A percentile compares a stretch with the other conserved stretches of the same genome.
These are phyloP conservation scores for Lordiphosa stackelbergi DNA, from an alignment of 1,140 invertebrate species.

Conservation along the genomic window DNA sequence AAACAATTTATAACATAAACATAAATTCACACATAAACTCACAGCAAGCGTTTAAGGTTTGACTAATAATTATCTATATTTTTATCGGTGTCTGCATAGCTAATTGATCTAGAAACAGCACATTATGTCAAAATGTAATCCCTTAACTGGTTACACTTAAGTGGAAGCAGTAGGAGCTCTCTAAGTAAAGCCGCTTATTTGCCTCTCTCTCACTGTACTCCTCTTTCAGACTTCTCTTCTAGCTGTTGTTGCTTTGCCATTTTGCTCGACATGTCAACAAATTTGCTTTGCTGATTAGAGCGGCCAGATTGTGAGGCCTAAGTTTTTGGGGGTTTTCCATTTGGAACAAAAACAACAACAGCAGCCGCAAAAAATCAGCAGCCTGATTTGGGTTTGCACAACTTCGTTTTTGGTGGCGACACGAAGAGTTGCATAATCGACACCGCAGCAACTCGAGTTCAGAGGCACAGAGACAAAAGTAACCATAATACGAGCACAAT, in stretches of 20 bases:
- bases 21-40: no score
- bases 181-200: slow-evolving; percentile 18
- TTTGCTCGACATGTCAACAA: slow-evolving; percentile 53
- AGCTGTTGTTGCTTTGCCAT: slow-evolving; percentile 18
- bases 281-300: slow-evolving; percentile 60
- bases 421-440: slow-evolving; percentile 67
- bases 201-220: neutral
- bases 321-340: neutral
- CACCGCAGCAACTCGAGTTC: neutral
- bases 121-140: slow-evolving; percentile 1
- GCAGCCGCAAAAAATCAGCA: slow-evolving; percentile 25
- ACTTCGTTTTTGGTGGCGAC: slow-evolving; percentile 53
- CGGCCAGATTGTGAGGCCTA: slow-evolving; percentile 29
- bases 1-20: no score
- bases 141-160: slow-evolving; percentile 10
- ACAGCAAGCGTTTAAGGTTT: no score
- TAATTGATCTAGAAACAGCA: no score
- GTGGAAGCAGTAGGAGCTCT: neutral
- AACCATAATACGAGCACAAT: slow-evolving; percentile 38
- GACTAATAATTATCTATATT: no score
- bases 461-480: slow-evolving; percentile 30
- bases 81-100: no score
- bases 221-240: slow-evolving; percentile 5
- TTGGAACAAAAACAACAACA: neutral
- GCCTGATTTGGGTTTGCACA: slow-evolving; percentile 40